These are phyloP conservation scores for Leptopilina drosophilae DNA, from an alignment of 2,888 invertebrate genomes.

Conservation along the genomic window DNA sequence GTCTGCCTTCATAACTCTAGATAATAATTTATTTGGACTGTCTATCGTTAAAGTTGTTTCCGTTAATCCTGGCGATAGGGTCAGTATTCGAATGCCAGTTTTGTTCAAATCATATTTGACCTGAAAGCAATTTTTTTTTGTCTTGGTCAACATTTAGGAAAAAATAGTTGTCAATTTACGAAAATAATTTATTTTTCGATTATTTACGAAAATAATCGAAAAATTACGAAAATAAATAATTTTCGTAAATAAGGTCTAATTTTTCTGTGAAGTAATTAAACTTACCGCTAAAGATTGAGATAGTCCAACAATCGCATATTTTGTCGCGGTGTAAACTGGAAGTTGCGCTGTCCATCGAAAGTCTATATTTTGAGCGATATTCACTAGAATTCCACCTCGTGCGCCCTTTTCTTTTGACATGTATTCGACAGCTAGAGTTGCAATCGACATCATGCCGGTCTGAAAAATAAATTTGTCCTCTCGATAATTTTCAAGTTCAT, in stretches of 20 bases:
- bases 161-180: no score
- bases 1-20: slow-evolving; percentile 73
- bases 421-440: slow-evolving; percentile 73
- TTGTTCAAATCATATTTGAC: slow-evolving; percentile 68
- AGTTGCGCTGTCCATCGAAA: slow-evolving; percentile 65
- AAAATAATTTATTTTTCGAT: no score
- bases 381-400: slow-evolving; percentile 77
- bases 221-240: no score
- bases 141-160: not conserved
- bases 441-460: slow-evolving; percentile 70
- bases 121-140: slow-evolving; percentile 56
- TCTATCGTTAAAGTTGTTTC: slow-evolving; percentile 72
- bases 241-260: no score
- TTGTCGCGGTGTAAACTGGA: slow-evolving; percentile 74
- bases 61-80: slow-evolving; percentile 75
- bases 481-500: not conserved
- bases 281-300: slow-evolving; percentile 68
- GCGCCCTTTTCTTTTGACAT: slow-evolving; percentile 75
- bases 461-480: slow-evolving; percentile 45
- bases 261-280: not conserved
- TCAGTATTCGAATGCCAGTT: slow-evolving; percentile 73
- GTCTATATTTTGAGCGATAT: slow-evolving; percentile 77
- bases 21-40: slow-evolving; percentile 69
- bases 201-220: no score
- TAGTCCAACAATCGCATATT: slow-evolving; percentile 73